These are phyloP conservation scores for Drosophila hydei DNA, from an alignment of 1,140 invertebrate genomes.

Conservation along the genomic window DNA sequence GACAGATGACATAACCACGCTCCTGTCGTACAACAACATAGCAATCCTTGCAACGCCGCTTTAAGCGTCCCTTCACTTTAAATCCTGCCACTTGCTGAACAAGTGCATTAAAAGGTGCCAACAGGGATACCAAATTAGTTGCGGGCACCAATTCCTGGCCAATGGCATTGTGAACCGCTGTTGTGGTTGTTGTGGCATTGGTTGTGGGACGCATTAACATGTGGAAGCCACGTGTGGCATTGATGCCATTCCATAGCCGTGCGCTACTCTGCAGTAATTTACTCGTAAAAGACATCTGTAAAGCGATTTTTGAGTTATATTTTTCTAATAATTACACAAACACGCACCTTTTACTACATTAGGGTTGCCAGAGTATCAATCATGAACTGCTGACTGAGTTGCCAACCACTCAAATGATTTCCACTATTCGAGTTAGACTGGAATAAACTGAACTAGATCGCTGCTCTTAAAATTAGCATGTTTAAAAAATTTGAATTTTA, in stretches of 20 bases:
- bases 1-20: conserved; percentile 89
- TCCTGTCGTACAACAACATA: conserved; percentile 89
- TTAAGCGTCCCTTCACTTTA: conserved; percentile 85
- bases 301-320: conserved; percentile 50
- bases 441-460: conserved; percentile 5
- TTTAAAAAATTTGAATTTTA: neutral
- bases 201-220: conserved; percentile 43
- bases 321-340: conserved; percentile 9
- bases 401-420: neutral
- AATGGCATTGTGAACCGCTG: conserved; percentile 21
- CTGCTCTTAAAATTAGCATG: no score
- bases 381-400: neutral
- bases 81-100: conserved; percentile 77
- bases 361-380: conserved; percentile 10
- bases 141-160: conserved; percentile 10
- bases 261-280: conserved; percentile 51
- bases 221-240: conserved; percentile 57
- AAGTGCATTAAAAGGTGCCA: conserved; percentile 53
- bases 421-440: neutral
- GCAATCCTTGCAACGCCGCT: conserved; percentile 90
- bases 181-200: conserved; percentile 1
- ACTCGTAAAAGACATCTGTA: conserved; percentile 60
- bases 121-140: conserved; percentile 17
- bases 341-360: conserved; percentile 35
- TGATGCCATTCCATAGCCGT: conserved; percentile 52